Conservation (phyloP, 1,140 invertebrate species). For the Bombus haemorrhoidalis region DNA sequence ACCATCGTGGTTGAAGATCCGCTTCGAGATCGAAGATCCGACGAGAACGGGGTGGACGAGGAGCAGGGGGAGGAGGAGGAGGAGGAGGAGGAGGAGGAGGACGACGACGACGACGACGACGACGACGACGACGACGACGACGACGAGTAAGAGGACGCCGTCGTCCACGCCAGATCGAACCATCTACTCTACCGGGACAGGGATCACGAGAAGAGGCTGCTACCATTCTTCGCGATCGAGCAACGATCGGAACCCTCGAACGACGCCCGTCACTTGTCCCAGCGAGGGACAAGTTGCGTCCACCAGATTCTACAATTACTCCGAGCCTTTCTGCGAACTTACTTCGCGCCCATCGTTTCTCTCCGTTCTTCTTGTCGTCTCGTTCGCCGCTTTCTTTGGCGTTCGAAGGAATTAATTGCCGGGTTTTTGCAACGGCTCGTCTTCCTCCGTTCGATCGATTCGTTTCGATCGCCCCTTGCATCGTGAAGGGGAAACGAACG, state of each 20-base stretch:
- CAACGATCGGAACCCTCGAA: slow-evolving; percentile 60
- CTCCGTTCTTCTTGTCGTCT: too few relatives aligned
- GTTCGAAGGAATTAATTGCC: slow-evolving; percentile 15
- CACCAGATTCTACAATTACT: slow-evolving; percentile 81
- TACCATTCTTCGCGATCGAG: slow-evolving; percentile 50
- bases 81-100: slow-evolving; percentile 50
- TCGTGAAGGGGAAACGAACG: not conserved
- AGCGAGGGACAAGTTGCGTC: slow-evolving; percentile 77
- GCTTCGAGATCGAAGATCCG: slow-evolving; percentile 12
- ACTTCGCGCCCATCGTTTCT: slow-evolving; percentile 58
- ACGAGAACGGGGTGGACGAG: not conserved
- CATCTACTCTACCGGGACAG: slow-evolving; percentile 31
- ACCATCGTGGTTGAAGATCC: slow-evolving; percentile 67
- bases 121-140: slow-evolving; percentile 39
- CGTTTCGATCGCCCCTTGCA: not conserved
- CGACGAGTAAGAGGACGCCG: slow-evolving; percentile 55
- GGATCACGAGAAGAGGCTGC: slow-evolving; percentile 44
- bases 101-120: slow-evolving; percentile 16
- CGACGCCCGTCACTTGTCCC: slow-evolving; percentile 74
- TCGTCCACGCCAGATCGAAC: slow-evolving; percentile 58
- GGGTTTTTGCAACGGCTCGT: not conserved
- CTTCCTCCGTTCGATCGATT: not conserved
- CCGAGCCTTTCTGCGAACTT: slow-evolving; percentile 76
- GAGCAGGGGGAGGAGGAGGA: not conserved
- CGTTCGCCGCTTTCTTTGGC: not conserved